A percentile compares a stretch with the other conserved stretches of the same genome.
Conservation (phyloP, 2,888 invertebrate species). For the Hartigia nigra region DNA sequence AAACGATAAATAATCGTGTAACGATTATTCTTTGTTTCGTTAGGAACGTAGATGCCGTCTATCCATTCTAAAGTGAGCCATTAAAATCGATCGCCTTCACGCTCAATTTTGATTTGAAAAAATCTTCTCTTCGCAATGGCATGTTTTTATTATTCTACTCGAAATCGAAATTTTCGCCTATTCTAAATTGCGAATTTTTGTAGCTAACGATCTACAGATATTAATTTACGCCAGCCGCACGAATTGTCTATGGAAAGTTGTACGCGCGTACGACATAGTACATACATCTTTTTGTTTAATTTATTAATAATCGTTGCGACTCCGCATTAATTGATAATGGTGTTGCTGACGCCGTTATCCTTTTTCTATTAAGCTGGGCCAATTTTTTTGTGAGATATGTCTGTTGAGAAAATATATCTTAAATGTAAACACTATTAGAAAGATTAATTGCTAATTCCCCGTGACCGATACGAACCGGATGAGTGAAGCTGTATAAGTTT, state of each 20-base stretch:
- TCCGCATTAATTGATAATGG: background rate
- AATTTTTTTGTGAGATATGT: constrained; percentile 58
- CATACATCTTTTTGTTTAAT: background rate
- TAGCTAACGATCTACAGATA: background rate
- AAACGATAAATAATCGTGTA: background rate
- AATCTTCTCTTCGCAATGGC: background rate
- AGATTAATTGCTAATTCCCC: constrained; percentile 37
- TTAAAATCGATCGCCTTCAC: background rate
- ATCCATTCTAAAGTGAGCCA: background rate
- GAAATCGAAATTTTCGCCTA: background rate
- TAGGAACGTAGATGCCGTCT: constrained; percentile 2
- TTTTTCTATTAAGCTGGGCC: constrained; percentile 52
- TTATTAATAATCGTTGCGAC: background rate
- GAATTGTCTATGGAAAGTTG: background rate
- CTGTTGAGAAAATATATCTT: constrained; percentile 57
- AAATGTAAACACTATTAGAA: constrained; percentile 40
- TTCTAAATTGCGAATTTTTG: background rate
- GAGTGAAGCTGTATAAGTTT: constrained; percentile 32
- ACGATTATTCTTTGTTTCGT: background rate
- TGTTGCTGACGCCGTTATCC: constrained; percentile 10
- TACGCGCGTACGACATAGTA: background rate
- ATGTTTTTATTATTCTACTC: background rate
- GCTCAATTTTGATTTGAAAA: background rate
- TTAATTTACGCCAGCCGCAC: background rate
- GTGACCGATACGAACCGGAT: constrained; percentile 33